Base-by-base conservation (phyloP, 2,888 invertebrate species). In the Hyposoter didymator region DNA sequence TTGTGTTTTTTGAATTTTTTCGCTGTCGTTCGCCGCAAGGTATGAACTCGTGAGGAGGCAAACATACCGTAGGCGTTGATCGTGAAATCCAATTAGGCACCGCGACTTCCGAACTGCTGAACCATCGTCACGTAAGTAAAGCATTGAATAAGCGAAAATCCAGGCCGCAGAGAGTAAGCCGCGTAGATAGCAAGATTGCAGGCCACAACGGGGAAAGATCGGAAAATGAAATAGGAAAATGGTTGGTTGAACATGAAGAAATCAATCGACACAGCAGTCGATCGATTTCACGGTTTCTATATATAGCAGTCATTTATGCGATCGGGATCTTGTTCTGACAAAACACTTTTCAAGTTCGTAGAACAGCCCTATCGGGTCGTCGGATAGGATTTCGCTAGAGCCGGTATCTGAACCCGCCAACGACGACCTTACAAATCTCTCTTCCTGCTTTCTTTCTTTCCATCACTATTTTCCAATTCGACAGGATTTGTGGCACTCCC, bases 11-110 rank as follows among this genome's bases (percentile, higher is more conserved):
- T n/a, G n/a, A n/a, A n/a, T n/a, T n/a, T n/a, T 59, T 59, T 39
- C 8, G 6, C 69, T 43, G 10, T 70, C 35, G 22, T 47, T 35
- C 17, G 45, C 55, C 49, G 49, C n/a, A 19, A 35, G 39, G 22
- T 17, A 28, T 17, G 32, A 62, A 72, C 76, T 64, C 55, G 66
- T 35, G 28, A 64, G 59, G 28, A 64, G 59, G 17, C 32, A 69
- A 32, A 7, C 35, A 12, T 28, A n/a, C 32, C 17, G 1, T 12
- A 22, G 6, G 3, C 12, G 55, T 12, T 19, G 22, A 12, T 55
- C 6, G 28, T 5, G 45, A 84, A 80, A 76, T 35, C 76, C 52
- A 62, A 80, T 76, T 76, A 80, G 80, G 72, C 66, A 59, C 47
- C n/a, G n/a, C n/a, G 62, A 73, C 78, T 81, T 66, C 14, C 14